Evolutionary conservation across 2,113 vertebrate species (phyloP).

Genomic region (Macroglossus sobrinus): DNA sequence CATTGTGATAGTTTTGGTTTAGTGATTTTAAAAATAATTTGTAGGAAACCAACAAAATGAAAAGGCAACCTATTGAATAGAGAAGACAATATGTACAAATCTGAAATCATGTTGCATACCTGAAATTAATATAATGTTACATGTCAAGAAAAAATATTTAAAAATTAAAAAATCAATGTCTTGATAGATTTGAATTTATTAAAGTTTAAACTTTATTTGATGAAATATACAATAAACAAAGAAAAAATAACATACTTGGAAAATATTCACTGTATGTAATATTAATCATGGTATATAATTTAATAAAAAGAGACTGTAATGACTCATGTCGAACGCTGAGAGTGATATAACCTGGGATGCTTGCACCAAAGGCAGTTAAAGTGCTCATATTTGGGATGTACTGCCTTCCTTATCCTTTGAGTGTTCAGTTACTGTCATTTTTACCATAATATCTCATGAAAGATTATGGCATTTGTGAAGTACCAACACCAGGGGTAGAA

Average conservation of each 20-base stretch:
- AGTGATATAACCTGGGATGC: neutral
- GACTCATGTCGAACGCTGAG: neutral
- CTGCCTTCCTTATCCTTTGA: neutral
- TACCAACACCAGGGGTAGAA: neutral
- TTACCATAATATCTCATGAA: neutral
- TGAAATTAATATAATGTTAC: neutral
- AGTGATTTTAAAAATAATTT: neutral
- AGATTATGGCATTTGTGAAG: neutral
- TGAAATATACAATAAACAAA: neutral
- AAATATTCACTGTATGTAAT: neutral
- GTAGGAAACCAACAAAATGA: neutral
- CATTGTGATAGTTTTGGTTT: neutral
- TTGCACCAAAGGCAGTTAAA: neutral
- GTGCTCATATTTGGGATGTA: neutral
- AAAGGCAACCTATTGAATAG: neutral
- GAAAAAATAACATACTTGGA: neutral
- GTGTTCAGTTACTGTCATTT: neutral
- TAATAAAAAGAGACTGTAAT: neutral
- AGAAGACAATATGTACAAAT: neutral
- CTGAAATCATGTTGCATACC: neutral
- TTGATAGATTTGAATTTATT: neutral
- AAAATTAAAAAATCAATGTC: neutral
- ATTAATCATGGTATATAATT: neutral
- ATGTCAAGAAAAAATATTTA: neutral
- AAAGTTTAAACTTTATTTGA: neutral